Percentiles rank a stretch among this genome's conserved stretches.
phyloP scores from a whole-genome alignment of 2,888 invertebrate species.

The Thysanoteuthis rhombus region DNA sequence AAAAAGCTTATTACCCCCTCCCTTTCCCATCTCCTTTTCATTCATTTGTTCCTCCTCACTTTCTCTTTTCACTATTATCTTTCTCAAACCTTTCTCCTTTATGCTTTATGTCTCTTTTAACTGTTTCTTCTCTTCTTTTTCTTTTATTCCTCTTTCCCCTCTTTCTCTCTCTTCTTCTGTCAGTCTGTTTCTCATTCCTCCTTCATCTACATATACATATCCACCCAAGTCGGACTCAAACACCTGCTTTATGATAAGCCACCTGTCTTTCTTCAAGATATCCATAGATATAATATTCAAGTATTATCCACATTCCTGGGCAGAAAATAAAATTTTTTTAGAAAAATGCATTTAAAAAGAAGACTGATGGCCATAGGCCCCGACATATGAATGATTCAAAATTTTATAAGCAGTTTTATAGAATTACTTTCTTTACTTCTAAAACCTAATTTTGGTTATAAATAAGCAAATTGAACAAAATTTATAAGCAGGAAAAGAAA shows the following conservation, averaged over 20 bases:
- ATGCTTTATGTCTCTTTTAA: too few species aligned
- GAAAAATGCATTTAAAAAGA: neutral
- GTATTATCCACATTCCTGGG: slow-evolving; percentile 12
- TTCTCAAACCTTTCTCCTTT: neutral
- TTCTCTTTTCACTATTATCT: neutral
- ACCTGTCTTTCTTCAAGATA: neutral
- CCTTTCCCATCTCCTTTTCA: neutral
- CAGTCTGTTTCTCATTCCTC: neutral
- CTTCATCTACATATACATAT: neutral
- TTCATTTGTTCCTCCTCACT: too few species aligned
- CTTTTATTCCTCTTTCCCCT: neutral
- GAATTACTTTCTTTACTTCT: neutral
- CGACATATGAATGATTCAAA: neutral
- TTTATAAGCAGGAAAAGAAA: neutral
- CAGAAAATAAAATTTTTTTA: neutral
- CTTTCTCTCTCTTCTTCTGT: neutral
- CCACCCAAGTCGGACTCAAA: neutral
- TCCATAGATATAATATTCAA: neutral
- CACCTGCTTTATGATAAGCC: neutral
- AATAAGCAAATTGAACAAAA: slow-evolving; percentile 1
- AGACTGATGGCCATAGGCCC: neutral
- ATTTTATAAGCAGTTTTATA: neutral
- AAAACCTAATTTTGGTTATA: neutral
- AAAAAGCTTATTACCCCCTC: neutral
- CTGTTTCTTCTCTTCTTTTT: neutral